Evolutionary conservation across 2,797 vertebrate genomes (phyloP).

Genomic region (Lagorchestes hirsutus): DNA sequence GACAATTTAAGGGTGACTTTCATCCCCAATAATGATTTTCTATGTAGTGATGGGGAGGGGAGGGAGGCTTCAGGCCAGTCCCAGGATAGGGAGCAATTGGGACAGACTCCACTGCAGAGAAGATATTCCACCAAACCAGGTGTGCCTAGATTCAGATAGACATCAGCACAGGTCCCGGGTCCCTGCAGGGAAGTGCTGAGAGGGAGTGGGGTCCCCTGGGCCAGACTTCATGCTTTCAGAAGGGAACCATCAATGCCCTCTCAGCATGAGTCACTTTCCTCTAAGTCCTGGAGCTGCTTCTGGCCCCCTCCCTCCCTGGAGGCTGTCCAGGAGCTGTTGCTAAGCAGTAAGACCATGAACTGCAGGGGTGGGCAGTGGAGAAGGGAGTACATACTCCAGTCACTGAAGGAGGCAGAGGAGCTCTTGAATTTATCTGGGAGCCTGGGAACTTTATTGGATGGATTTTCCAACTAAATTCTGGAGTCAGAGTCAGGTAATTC

Average conservation of each 20-base stretch:
- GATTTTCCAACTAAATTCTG: conserved; percentile 62
- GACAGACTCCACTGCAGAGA: not conserved
- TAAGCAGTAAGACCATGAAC: not conserved
- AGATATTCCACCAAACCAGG: not conserved
- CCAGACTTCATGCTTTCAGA: not conserved
- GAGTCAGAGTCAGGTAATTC: conserved; percentile 42
- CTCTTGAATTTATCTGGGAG: not conserved
- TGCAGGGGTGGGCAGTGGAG: not conserved
- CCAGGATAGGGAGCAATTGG: not conserved
- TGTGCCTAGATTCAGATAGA: not conserved
- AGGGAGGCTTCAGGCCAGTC: not conserved
- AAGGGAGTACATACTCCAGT: not conserved
- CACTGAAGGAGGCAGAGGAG: not conserved
- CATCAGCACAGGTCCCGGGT: not conserved
- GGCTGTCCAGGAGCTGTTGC: not conserved
- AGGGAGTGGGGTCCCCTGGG: too few relatives aligned
- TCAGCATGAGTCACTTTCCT: not conserved
- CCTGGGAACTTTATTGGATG: conserved; percentile 53
- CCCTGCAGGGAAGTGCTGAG: too few relatives aligned
- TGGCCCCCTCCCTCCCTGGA: not conserved
- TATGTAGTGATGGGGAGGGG: not conserved
- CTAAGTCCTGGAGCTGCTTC: not conserved
- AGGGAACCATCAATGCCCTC: not conserved
- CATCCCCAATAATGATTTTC: not conserved
- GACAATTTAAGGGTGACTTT: not conserved